Evolutionary conservation across 1,140 invertebrate species (phyloP), one percentile per base, ranked within the genome.

Genomic region (Drosophila repleta): DNA sequence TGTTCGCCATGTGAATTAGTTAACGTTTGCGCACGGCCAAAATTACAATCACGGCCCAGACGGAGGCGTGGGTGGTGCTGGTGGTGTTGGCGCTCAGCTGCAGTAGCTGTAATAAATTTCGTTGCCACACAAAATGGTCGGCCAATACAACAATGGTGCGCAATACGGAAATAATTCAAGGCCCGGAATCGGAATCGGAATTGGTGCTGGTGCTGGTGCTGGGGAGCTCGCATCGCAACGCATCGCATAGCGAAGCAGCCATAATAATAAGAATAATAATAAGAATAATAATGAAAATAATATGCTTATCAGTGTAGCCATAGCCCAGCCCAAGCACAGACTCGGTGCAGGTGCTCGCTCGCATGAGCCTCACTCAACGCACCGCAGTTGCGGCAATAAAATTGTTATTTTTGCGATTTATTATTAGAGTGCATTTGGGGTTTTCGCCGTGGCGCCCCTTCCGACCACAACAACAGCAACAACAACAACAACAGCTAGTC

Each of bases 361-460:
- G 60, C 61, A 46, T 26, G 76, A 61, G 64, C 48, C 29, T 7
- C 5, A 5, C 29, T 29, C 29, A 29, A 65, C 80, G 6, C 26
- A 29, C 26, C 24, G 6, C 24, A 26, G 24, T 26, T 26, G 24
- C 3, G 77, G 78, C 78, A 81, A 87, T 87, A 87, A 87, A 87
- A 87, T 87, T 81, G 82, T 87, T 87, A 76, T 87, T 87, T 87
- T 80, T 87, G 82, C 82, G 79, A 87, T 87, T 87, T 87, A 87
- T 84, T 84, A 84, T 87, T 87, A 88, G 82, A 87, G 82, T 87
- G 83, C 82, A 87, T 87, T 88, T 87, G 82, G 82, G 82, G 63
- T 55, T 41, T 43, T 43, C 10, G 32, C 32, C 6, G 29, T 41
- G 37, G n/a, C n/a, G n/a, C n/a, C n/a, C n/a, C n/a, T n/a, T n/a